A percentile compares a stretch with the other conserved stretches of the same genome.
These are phyloP conservation scores for Leptopilina drosophilae DNA, from an alignment of 2,888 invertebrate species.

Conservation along the genomic window DNA sequence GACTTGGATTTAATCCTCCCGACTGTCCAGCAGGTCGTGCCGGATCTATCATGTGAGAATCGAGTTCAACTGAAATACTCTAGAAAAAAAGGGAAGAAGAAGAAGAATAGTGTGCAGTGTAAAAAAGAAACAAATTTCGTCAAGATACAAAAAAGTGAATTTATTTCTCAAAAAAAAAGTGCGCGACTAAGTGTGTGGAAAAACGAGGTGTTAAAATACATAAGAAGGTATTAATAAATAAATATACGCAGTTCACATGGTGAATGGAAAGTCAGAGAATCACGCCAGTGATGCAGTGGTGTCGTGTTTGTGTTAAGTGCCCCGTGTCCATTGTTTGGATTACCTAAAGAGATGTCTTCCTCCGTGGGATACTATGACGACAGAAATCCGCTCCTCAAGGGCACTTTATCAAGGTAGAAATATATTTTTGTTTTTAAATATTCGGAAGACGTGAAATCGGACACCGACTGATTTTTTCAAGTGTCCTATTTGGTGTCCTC, in stretches of 20 bases:
- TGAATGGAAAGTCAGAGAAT: conserved; percentile 71
- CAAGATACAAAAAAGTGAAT: conserved; percentile 29
- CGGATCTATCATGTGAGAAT: conserved; percentile 36
- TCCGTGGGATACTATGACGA: conserved; percentile 79
- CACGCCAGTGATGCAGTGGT: conserved; percentile 75
- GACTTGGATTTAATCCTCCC: conserved; percentile 18
- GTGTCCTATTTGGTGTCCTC: too few species aligned
- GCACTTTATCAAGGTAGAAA: conserved; percentile 76
- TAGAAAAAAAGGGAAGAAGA: neutral
- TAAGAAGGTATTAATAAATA: conserved; percentile 6
- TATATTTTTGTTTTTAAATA: too few species aligned
- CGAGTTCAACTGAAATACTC: conserved; percentile 31
- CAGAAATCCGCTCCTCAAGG: conserved; percentile 81
- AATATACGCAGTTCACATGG: conserved; percentile 40
- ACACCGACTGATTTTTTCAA: too few species aligned
- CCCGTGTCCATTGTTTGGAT: conserved; percentile 73
- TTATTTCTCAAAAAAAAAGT: neutral
- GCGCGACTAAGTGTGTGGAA: conserved; percentile 1
- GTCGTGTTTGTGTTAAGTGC: conserved; percentile 73
- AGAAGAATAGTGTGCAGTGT: neutral
- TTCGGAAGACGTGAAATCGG: too few species aligned
- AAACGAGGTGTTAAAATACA: conserved; percentile 18
- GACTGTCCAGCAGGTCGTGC: conserved; percentile 29
- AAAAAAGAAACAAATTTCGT: neutral
- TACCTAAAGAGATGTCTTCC: conserved; percentile 72